phyloP scores from a whole-genome alignment of 2,888 invertebrate species.

The Magallana nippona region DNA sequence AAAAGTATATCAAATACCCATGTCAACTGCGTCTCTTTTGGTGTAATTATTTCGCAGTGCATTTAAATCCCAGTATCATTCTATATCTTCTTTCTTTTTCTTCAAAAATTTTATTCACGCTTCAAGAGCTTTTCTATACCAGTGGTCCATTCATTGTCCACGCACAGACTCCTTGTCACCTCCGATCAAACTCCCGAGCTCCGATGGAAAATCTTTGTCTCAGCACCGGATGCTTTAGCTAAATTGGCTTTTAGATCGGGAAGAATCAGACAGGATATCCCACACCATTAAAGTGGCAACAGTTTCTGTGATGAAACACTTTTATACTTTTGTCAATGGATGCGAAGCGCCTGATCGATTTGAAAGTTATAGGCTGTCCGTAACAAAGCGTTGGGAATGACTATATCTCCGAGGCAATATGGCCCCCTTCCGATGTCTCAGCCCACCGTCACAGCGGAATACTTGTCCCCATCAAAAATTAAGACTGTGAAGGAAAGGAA shows the following conservation, averaged over 20 bases:
- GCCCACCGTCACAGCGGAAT: background rate
- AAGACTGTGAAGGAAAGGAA: constrained; percentile 1
- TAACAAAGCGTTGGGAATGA: background rate
- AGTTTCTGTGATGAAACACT: constrained; percentile 23
- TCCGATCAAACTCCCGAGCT: background rate
- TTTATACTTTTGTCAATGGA: constrained; percentile 14
- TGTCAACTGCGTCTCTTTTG: too few relatives aligned
- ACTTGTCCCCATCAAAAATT: background rate
- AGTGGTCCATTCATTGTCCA: background rate
- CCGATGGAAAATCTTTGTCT: background rate
- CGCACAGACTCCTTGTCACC: too few relatives aligned
- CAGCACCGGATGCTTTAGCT: background rate
- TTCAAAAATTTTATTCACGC: too few relatives aligned
- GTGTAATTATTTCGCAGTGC: too few relatives aligned
- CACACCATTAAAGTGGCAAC: constrained; percentile 1
- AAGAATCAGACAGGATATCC: background rate
- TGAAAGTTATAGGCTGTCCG: constrained; percentile 10
- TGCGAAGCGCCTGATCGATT: constrained; percentile 1
- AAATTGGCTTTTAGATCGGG: constrained; percentile 14
- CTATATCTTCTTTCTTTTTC: too few relatives aligned
- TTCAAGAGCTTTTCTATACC: too few relatives aligned
- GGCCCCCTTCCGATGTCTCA: background rate
- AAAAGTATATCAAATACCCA: too few relatives aligned
- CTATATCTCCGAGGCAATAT: background rate
- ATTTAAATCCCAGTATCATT: too few relatives aligned